Evolutionary conservation across 2,888 invertebrate genomes (phyloP), one percentile per base, ranked within the genome.

Genomic region (Brachypterus glaber): DNA sequence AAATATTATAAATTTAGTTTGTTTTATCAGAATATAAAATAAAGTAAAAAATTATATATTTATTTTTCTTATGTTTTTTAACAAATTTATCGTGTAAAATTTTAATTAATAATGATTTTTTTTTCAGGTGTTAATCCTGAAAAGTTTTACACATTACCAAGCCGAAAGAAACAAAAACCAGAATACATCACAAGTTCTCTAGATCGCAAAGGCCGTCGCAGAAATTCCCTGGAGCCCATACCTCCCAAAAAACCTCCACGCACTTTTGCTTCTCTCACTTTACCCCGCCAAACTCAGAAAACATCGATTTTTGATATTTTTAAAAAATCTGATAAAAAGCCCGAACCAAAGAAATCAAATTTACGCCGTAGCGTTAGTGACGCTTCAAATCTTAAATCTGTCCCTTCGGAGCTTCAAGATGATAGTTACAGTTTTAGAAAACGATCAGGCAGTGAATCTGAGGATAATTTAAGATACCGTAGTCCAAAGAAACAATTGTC

Each of bases 141-240:
- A 33, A 77, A 79, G 53, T 82, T 80, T 57, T 77, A 74, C 66
- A 82, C 79, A 8, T 67, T 79, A 53, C 83, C 76, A 33, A 76
- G 71, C 54, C 74, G 77, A 51, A 74, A 67, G 59, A 79, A 72
- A 44, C 63, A 62, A 46, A 63, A 63, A 38, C 62, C 49, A 15
- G 57, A 60, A 24, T 54, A 52, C 12, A 39, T 48, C 8, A 53
- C 52, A 25, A 50, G 54, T n/a, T 57, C 61, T 3, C 43, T 60
- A 29, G 58, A 58, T 15, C 47, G 58, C 9, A 48, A 55, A 11
- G 29, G 39, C 11, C 45, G 51, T 33, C 54, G 67, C 41, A 61
- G 74, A 42, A 71, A 70, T 40, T 77, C 74, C 52, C 73, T 74
- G 60, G 77, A 78, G 53, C 51, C 74, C 46, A 37, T 77, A 44